phyloP scores from a whole-genome alignment of 2,113 vertebrate genomes.

The Myotis brandtii region DNA sequence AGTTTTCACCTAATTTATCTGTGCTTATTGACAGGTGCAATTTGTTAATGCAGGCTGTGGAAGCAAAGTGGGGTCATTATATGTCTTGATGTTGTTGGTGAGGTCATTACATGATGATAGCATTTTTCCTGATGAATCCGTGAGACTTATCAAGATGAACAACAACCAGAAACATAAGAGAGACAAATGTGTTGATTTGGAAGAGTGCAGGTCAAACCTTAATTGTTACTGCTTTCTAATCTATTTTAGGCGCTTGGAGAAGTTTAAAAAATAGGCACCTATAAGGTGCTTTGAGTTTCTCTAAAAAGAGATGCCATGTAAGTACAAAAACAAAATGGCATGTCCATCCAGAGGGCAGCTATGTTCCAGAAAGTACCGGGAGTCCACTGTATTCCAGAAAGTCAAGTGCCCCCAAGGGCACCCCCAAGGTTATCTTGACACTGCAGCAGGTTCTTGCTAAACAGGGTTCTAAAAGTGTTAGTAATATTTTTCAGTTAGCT shows the following conservation, averaged over 20 bases:
- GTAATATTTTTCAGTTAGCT: neutral
- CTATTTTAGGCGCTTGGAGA: slow-evolving; percentile 21
- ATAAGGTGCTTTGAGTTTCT: neutral
- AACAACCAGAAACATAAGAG: neutral
- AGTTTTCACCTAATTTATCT: slow-evolving; percentile 54
- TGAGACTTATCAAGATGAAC: slow-evolving; percentile 33
- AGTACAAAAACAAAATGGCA: neutral
- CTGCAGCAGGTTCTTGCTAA: neutral
- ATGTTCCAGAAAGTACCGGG: neutral
- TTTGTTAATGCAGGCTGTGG: slow-evolving; percentile 38
- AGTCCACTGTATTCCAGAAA: neutral
- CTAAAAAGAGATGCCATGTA: neutral
- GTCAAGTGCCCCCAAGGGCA: neutral
- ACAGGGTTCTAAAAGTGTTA: neutral
- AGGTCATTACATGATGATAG: neutral
- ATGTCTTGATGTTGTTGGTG: neutral
- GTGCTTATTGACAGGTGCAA: neutral
- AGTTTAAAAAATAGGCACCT: neutral
- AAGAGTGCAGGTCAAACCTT: neutral
- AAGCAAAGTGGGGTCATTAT: neutral
- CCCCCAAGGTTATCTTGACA: neutral
- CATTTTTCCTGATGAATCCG: neutral
- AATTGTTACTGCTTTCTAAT: neutral
- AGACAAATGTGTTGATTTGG: neutral
- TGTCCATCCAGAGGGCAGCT: neutral